Evolutionary conservation across 2,888 invertebrate genomes (phyloP), one percentile per base, ranked within the genome.

Genomic region (Chironomus tentans): DNA sequence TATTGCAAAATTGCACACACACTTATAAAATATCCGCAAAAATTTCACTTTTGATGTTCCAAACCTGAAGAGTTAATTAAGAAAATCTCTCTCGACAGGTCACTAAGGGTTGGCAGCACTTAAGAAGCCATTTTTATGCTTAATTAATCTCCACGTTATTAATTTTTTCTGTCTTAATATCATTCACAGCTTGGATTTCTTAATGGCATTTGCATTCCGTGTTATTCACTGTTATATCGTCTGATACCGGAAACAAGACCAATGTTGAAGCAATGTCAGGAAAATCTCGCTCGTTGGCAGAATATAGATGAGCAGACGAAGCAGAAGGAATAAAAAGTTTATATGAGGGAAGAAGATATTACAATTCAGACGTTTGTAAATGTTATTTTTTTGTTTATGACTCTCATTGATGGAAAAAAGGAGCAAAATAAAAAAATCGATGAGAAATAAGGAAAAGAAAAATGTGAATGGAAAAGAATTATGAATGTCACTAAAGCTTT

Each of bases 121-220:
- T 38, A 38, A 38, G 38, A n/a, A 38, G 38, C 10, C 38, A 10
- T 10, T 38, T 38, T 38, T 38, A 38, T 38, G 38, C 38, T 10
- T 38, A 7, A 38, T 38, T 38, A 38, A 38, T 28, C 70, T 47
- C 70, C 71, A 72, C 74, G 61, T 77, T 78, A 56, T n/a, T 18
- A 15, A 18, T 5, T 6, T 56, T 56, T 18, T 15, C n/a, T 10
- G n/a, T 56, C 18, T 56, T 18, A 38, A 38, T 38, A 38, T 38
- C 38, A 10, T 38, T 15, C n/a, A 56, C 71, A 73, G 73, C 68
- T 74, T 70, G 93, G 92, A 0, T 94, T 94, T 81, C 83, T 94
- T 76, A 89, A 87, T 77, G 91, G 91, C 70, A 93, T 94, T 78
- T 94, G 94, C 82, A 84, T 93, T 62, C 93, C 94, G 0, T 94